phyloP scores from a whole-genome alignment of 2,113 vertebrate species.

The Centropus unirufus region DNA sequence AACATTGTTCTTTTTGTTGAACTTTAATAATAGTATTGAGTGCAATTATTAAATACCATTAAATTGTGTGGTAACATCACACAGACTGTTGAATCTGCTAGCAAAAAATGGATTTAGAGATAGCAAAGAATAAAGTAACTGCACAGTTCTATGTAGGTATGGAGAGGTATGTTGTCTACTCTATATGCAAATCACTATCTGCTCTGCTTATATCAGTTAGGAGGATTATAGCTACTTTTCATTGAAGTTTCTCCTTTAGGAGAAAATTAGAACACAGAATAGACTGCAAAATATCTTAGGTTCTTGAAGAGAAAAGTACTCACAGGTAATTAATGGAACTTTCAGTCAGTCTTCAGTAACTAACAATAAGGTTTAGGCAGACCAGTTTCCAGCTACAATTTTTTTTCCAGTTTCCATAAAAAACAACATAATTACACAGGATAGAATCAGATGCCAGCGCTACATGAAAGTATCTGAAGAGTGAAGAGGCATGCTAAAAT shows the following conservation, averaged over 20 bases:
- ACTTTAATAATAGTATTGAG: constrained; percentile 3
- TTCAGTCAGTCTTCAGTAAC: not conserved
- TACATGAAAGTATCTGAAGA: not conserved
- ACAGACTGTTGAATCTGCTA: not conserved
- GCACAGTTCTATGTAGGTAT: not conserved
- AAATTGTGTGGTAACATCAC: not conserved
- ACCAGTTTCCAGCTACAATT: not conserved
- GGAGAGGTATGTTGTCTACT: not conserved
- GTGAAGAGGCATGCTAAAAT: not conserved
- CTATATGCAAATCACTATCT: not conserved
- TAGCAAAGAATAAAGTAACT: not conserved
- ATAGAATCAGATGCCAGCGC: not conserved
- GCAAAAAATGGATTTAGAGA: not conserved
- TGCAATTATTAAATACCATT: not conserved
- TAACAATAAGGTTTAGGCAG: not conserved
- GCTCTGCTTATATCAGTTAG: not conserved
- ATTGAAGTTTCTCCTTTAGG: not conserved
- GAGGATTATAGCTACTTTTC: not conserved
- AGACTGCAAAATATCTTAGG: not conserved
- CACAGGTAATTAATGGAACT: not conserved
- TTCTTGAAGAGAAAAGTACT: not conserved
- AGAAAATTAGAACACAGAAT: not conserved
- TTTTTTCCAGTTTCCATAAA: not conserved
- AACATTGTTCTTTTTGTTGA: not conserved
- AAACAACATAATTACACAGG: not conserved